Evolutionary conservation across 2,797 vertebrate genomes (phyloP).

Genomic region (Ataeniobius toweri): DNA sequence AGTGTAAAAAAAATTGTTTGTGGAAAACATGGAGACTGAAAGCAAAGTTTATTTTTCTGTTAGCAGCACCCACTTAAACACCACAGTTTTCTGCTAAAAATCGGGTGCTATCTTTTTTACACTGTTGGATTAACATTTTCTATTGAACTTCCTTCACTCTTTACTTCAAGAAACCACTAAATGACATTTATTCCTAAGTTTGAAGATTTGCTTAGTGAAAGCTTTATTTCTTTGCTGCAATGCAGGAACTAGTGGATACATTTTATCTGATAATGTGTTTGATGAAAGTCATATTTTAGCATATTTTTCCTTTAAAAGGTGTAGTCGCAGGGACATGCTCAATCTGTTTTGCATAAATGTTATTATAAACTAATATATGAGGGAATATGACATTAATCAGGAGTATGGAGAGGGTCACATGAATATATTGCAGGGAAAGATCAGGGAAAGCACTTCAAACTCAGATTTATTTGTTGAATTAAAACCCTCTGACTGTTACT

Average conservation of each 20-base stretch:
- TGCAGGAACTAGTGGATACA: constrained; percentile 12
- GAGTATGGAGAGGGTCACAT: constrained; percentile 24
- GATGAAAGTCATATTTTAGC: constrained; percentile 26
- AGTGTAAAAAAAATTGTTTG: background rate
- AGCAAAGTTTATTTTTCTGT: background rate
- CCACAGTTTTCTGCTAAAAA: too few relatives aligned
- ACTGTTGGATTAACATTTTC: background rate
- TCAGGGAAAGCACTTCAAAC: constrained; percentile 40
- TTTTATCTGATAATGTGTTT: constrained; percentile 12
- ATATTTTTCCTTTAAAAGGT: constrained; percentile 31
- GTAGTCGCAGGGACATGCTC: constrained; percentile 15
- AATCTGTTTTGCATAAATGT: constrained; percentile 19
- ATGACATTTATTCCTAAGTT: background rate
- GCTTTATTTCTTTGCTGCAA: background rate
- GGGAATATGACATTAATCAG: constrained; percentile 42
- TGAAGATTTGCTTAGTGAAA: background rate
- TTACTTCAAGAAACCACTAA: background rate
- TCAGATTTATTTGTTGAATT: constrained; percentile 38
- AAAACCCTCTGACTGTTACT: constrained; percentile 42
- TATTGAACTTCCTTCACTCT: background rate
- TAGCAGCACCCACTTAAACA: too few relatives aligned
- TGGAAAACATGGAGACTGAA: background rate
- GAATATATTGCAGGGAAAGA: constrained; percentile 49
- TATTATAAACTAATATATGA: constrained; percentile 17
- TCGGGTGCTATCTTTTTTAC: background rate